A percentile compares a stretch with the other conserved stretches of the same genome.
Conservation (phyloP, 2,797 vertebrate species). For the Poecilia velifera region DNA sequence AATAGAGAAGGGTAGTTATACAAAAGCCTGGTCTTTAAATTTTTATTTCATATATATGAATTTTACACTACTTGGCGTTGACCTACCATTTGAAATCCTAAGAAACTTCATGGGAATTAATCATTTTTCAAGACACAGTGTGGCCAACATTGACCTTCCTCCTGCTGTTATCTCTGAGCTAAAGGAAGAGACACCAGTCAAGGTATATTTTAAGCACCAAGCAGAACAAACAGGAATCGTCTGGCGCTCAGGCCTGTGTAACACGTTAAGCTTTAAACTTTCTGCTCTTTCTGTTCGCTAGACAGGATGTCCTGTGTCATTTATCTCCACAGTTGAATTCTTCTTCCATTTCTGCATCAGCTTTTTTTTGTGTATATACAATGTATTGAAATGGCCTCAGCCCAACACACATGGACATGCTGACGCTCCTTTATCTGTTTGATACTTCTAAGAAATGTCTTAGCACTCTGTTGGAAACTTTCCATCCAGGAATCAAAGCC, state of each 20-base stretch:
- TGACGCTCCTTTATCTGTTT: slow-evolving; percentile 35
- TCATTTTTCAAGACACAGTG: neutral
- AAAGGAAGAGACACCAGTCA: slow-evolving; percentile 47
- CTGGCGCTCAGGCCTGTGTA: slow-evolving; percentile 33
- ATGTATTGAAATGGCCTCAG: neutral
- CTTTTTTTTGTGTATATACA: neutral
- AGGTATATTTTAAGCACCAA: slow-evolving; percentile 51
- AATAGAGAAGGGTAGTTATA: neutral
- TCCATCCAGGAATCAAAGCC: slow-evolving; percentile 56
- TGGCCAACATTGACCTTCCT: slow-evolving; percentile 41
- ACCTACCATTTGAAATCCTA: neutral
- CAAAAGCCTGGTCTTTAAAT: neutral
- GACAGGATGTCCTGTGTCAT: slow-evolving; percentile 70
- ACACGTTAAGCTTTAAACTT: slow-evolving; percentile 43
- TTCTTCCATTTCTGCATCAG: neutral
- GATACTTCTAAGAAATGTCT: slow-evolving; percentile 49
- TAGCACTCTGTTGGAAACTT: slow-evolving; percentile 34
- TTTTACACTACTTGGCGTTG: neutral
- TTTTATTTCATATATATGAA: neutral
- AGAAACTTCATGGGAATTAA: neutral
- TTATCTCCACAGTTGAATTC: slow-evolving; percentile 24
- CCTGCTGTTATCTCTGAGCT: slow-evolving; percentile 36
- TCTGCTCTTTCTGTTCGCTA: slow-evolving; percentile 49
- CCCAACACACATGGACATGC: neutral
- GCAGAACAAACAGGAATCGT: slow-evolving; percentile 74